A percentile compares a stretch with the other conserved stretches of the same genome.
Conservation (phyloP, 2,797 vertebrate species). For the Geotria australis region DNA sequence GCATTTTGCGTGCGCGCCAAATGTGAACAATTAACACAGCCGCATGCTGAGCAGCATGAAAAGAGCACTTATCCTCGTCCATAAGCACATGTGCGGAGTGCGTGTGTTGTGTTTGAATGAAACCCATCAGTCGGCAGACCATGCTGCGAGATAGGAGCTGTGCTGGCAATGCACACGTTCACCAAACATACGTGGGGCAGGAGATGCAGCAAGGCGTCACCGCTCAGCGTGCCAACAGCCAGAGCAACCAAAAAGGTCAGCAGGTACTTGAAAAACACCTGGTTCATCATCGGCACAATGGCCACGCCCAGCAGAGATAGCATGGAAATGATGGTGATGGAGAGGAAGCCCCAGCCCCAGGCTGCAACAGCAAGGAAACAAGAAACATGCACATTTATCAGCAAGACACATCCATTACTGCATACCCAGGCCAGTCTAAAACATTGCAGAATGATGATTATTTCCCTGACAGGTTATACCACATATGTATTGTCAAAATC, state of each 20-base stretch:
- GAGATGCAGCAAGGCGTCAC: conserved; percentile 80
- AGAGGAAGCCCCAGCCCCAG: conserved; percentile 77
- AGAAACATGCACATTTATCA: neutral
- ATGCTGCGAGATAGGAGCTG: too few relatives aligned
- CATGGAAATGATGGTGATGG: conserved; percentile 90
- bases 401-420: too few relatives aligned
- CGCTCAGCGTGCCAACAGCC: conserved; percentile 85
- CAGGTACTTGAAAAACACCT: conserved; percentile 91
- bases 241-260: conserved; percentile 90
- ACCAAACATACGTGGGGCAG: conserved; percentile 53
- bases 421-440: too few relatives aligned
- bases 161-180: neutral
- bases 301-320: conserved; percentile 78
- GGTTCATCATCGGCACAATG: conserved; percentile 78
- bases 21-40: too few relatives aligned
- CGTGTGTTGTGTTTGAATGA: too few relatives aligned
- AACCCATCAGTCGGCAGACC: too few relatives aligned
- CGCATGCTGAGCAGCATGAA: neutral
- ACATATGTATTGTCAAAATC: too few relatives aligned
- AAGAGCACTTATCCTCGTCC: neutral
- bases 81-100: too few relatives aligned
- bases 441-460: too few relatives aligned
- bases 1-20: too few relatives aligned
- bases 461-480: too few relatives aligned
- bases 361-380: conserved; percentile 12